Conservation (phyloP, 2,888 invertebrate genomes). For the Polylopha cassiicola region DNA sequence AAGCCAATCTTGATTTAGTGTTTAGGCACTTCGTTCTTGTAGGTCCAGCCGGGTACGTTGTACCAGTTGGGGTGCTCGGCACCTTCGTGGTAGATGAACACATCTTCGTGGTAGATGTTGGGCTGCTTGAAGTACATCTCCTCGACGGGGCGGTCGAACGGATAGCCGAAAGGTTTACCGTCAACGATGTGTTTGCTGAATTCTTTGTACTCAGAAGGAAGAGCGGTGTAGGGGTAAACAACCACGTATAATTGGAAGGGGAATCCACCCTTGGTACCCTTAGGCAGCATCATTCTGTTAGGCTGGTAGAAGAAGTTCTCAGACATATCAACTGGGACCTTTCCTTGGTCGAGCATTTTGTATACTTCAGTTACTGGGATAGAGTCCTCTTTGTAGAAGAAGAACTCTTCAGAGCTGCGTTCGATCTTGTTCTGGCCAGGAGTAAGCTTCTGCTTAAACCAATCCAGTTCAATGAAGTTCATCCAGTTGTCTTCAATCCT, state of each 20-base stretch:
- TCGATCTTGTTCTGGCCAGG: conserved; percentile 80
- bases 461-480: conserved; percentile 32
- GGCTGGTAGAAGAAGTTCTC: conserved; percentile 80
- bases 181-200: conserved; percentile 54
- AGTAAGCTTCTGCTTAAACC: conserved; percentile 73
- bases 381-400: conserved; percentile 79
- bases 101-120: conserved; percentile 79
- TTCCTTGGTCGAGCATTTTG: conserved; percentile 72
- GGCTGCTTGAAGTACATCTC: conserved; percentile 68
- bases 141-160: conserved; percentile 74
- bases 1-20: not conserved
- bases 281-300: conserved; percentile 82
- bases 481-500: conserved; percentile 74
- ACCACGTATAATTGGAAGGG: conserved; percentile 81
- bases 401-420: conserved; percentile 81
- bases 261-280: conserved; percentile 81
- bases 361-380: conserved; percentile 78
- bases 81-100: conserved; percentile 71
- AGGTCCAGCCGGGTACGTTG: conserved; percentile 32
- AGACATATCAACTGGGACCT: conserved; percentile 72
- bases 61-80: conserved; percentile 47
- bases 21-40: conserved; percentile 50
- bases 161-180: conserved; percentile 75
- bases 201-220: conserved; percentile 46
- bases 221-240: conserved; percentile 72